Base-by-base conservation (phyloP, 2,888 invertebrate species). In the Xestia rhomboidea region DNA sequence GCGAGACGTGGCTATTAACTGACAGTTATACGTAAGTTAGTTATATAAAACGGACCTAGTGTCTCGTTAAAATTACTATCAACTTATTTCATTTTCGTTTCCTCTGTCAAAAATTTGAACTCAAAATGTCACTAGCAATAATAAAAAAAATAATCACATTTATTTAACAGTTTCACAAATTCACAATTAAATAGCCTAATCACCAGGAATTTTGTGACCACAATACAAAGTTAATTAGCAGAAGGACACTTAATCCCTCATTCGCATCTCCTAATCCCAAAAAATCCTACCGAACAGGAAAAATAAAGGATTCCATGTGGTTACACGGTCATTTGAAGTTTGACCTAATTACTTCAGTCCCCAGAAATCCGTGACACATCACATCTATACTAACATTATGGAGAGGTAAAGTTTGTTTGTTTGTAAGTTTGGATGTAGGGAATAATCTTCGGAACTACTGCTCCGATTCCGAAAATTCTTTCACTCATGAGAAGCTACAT, bases 331-430 rank as follows among this genome's bases (percentile, higher is more conserved):
- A 46, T 66, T 34, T 11, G 44, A 49, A 57, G 21, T 70, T n/a
- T 70, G 27, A 15, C 54, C 69, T 68, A 81, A 85, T 76, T 71
- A 64, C 18, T 0, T 1, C 15, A 51, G 51, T n/a, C 64, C n/a
- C 7, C 69, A n/a, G 27, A 66, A 78, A 57, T 54, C 38, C 63
- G 15, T 72, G 68, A 80, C 81, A 66, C 64, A 72, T 49, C 15
- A 63, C 41, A 64, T 54, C 46, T 63, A 24, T 62, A 38, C 15
- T 21, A 34, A 38, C 63, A 41, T 63, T 24, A 41, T 63, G 24
- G 27, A 27, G 57, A 57, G 7, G 27, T 27, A 1, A 8, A 18
- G 18, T 30, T 30, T 60, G 8, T 27, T 0, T 27, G 27, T 38
- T 63, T 63, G 13, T 63, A 7, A 3, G 13, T 41, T n/a, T 63